phyloP scores from a whole-genome alignment of 2,888 invertebrate genomes.

The Eudasyphora cyanicolor region DNA sequence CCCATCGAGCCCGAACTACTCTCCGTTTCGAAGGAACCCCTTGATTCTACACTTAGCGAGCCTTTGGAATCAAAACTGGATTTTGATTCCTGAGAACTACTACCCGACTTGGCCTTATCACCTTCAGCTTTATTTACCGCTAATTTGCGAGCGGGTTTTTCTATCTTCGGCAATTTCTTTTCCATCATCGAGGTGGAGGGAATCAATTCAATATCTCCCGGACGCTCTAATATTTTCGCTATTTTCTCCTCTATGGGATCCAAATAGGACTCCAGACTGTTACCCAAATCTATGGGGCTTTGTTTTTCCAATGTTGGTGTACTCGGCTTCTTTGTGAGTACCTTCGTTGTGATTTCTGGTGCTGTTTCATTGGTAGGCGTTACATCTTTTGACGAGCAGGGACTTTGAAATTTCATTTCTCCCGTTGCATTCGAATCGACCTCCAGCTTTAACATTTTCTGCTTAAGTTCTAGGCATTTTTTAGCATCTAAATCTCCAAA shows the following conservation, averaged over 20 bases:
- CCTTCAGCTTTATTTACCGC: conserved; percentile 80
- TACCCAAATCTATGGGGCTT: conserved; percentile 84
- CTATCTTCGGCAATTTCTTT: conserved; percentile 81
- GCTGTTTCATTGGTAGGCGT: conserved; percentile 72
- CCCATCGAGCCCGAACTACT: conserved; percentile 88
- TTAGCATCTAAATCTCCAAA: conserved; percentile 84
- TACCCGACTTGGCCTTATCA: conserved; percentile 75
- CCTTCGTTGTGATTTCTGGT: conserved; percentile 69
- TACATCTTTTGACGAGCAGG: conserved; percentile 80
- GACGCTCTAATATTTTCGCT: conserved; percentile 76
- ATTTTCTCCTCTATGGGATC: conserved; percentile 80
- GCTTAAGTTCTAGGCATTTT: conserved; percentile 82
- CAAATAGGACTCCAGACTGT: conserved; percentile 81
- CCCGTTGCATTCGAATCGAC: conserved; percentile 77
- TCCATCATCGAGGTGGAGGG: too few species aligned
- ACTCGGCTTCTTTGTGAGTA: conserved; percentile 75
- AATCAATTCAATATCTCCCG: conserved; percentile 84
- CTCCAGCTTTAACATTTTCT: conserved; percentile 83
- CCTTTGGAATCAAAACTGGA: conserved; percentile 84
- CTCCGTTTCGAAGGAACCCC: conserved; percentile 88
- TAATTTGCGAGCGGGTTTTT: conserved; percentile 79
- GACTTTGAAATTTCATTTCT: conserved; percentile 79
- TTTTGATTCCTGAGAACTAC: conserved; percentile 81
- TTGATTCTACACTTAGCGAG: conserved; percentile 85
- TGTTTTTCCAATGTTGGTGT: conserved; percentile 85